phyloP scores from a whole-genome alignment of 1,140 invertebrate species.

The Vanessa tameamea region DNA sequence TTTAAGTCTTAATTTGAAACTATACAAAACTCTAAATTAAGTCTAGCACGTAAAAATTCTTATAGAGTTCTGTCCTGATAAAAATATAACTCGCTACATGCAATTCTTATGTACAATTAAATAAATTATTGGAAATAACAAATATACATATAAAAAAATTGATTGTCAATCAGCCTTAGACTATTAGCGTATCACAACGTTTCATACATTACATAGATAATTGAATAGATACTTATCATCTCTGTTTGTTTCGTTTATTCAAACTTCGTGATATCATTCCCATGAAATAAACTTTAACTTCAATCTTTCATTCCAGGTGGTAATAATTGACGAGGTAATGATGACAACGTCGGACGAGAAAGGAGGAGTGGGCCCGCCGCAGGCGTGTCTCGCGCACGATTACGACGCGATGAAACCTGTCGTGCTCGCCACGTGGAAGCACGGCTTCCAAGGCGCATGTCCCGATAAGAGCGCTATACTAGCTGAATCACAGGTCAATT shows the following conservation, averaged over 20 bases:
- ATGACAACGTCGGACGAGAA: conserved; percentile 93
- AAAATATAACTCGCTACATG: background rate
- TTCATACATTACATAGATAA: too few species aligned
- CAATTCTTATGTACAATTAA: too few species aligned
- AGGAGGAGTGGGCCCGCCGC: conserved; percentile 82
- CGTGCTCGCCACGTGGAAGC: conserved; percentile 97
- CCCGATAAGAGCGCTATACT: conserved; percentile 95
- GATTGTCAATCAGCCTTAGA: too few species aligned
- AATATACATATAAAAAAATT: too few species aligned
- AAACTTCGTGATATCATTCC: too few species aligned
- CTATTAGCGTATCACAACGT: too few species aligned
- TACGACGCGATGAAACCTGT: conserved; percentile 97
- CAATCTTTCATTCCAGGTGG: conserved; percentile 81
- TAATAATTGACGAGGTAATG: conserved; percentile 92
- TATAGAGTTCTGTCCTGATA: conserved; percentile 1
- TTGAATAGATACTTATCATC: too few species aligned
- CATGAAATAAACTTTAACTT: background rate
- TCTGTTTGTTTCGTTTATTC: too few species aligned
- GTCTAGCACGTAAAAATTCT: conserved; percentile 15
- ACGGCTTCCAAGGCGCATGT: conserved; percentile 97
- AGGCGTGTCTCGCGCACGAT: conserved; percentile 93
- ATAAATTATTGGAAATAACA: too few species aligned
- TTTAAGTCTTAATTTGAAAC: conserved; percentile 51
- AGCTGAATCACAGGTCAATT: conserved; percentile 93
- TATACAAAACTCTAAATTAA: conserved; percentile 14